A percentile compares a stretch with the other conserved stretches of the same genome.
Evolutionary conservation across 2,797 vertebrate species (phyloP).

Genomic region (Chelidonichthys spinosus): DNA sequence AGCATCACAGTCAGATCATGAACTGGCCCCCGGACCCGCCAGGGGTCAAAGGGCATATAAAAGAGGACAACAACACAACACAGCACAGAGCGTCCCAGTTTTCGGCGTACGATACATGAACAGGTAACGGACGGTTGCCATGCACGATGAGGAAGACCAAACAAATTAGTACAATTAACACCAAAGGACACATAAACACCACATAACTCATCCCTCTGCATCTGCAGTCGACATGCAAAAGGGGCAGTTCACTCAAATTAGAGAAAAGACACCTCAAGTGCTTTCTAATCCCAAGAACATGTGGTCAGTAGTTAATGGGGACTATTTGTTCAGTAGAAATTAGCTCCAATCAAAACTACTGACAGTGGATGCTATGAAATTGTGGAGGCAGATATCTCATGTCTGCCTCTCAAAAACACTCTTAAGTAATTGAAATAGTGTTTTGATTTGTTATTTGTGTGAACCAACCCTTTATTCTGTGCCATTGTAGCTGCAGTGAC

Average conservation of each 20-base stretch:
- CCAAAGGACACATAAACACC: constrained; percentile 24
- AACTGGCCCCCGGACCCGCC: constrained; percentile 69
- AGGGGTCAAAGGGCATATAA: constrained; percentile 65
- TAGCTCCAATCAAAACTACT: not conserved
- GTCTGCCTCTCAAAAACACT: not conserved
- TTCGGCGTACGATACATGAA: constrained; percentile 9
- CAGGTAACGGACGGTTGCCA: constrained; percentile 46
- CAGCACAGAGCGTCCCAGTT: constrained; percentile 48
- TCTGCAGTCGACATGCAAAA: not conserved
- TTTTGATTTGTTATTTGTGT: constrained; percentile 1
- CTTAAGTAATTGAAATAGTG: not conserved
- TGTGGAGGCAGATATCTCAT: not conserved
- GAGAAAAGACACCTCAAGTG: not conserved
- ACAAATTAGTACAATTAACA: constrained; percentile 37
- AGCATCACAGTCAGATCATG: constrained; percentile 90
- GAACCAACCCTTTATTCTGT: constrained; percentile 7
- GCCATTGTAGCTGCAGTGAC: not conserved
- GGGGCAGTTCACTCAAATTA: constrained; percentile 3
- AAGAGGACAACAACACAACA: constrained; percentile 61
- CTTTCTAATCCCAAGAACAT: not conserved
- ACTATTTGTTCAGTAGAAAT: not conserved
- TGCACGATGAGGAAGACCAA: constrained; percentile 51
- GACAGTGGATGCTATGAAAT: not conserved
- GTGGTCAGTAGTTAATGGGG: not conserved
- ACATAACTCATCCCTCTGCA: constrained; percentile 3